Conservation (phyloP, 2,888 invertebrate species). For the Aleiodes alternator region DNA sequence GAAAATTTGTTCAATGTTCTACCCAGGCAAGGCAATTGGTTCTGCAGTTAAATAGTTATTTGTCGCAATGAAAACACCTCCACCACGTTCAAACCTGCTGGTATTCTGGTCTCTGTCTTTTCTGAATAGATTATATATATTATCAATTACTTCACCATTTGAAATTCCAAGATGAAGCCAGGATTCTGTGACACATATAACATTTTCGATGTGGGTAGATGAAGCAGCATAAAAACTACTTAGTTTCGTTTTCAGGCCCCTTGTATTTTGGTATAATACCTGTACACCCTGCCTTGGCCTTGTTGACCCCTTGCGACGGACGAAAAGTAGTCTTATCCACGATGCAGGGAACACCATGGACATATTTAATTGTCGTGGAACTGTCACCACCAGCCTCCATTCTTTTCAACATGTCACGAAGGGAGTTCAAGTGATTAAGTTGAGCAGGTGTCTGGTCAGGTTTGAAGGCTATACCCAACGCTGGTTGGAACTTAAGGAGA, state of each 20-base stretch:
- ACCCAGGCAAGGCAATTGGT: no score
- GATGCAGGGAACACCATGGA: slow-evolving; percentile 2
- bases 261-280: not conserved
- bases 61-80: no score
- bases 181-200: not conserved
- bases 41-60: no score
- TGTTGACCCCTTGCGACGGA: not conserved
- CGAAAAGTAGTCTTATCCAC: slow-evolving; percentile 3
- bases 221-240: not conserved
- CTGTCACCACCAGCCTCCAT: not conserved
- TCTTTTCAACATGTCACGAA: no score
- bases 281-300: not conserved
- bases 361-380: slow-evolving; percentile 23
- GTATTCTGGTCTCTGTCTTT: slow-evolving; percentile 8
- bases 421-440: not conserved
- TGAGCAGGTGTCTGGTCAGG: slow-evolving; percentile 16
- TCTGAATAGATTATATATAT: not conserved
- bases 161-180: not conserved
- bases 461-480: not conserved
- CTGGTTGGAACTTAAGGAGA: not conserved
- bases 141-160: slow-evolving; percentile 10
- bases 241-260: slow-evolving; percentile 5
- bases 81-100: not conserved
- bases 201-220: not conserved
- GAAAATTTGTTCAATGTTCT: no score